Evolutionary conservation across 2,113 vertebrate genomes (phyloP).

Genomic region (pig (Sus scrofa)): T2T-Sscrofa CM000830.6:117065001-117065500

Average conservation of each 20-base stretch:
- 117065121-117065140: background rate
- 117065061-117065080: background rate
- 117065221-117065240: background rate
- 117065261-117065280: background rate
- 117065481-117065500: slow-evolving; percentile 11
- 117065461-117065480: background rate
- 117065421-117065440: background rate
- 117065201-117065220: slow-evolving; percentile 50
- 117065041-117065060: slow-evolving; percentile 19
- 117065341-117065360: background rate
- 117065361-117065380: background rate
- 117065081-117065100: background rate
- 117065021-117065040: background rate
- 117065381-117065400: background rate
- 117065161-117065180: background rate
- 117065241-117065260: slow-evolving; percentile 21
- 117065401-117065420: background rate
- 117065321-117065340: slow-evolving; percentile 2
- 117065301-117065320: background rate
- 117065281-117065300: background rate
- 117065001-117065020: background rate
- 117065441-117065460: background rate
- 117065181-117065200: background rate
- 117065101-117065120: background rate
- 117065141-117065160: background rate